Conservation (phyloP, 1,140 invertebrate genomes). For the Drosophila paulistorum region DNA sequence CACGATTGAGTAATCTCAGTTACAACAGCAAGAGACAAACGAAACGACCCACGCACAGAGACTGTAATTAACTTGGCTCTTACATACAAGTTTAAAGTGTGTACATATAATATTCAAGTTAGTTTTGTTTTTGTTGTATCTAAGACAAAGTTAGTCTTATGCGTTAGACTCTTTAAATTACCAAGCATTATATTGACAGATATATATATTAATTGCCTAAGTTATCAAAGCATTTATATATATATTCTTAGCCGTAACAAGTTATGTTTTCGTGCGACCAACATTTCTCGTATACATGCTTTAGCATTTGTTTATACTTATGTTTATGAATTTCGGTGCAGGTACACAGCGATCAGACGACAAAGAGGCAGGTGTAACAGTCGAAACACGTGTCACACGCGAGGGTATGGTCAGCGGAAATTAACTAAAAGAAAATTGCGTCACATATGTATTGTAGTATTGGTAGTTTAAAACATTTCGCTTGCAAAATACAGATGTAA, state of each 20-base stretch:
- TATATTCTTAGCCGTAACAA: no score
- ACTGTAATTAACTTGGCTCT: conserved; percentile 57
- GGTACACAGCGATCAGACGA: background rate
- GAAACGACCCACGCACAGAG: conserved; percentile 59
- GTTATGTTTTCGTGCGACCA: background rate
- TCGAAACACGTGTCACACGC: conserved; percentile 8
- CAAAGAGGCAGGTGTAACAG: conserved; percentile 2
- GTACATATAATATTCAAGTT: background rate
- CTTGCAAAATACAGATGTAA: no score
- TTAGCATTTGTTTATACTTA: background rate
- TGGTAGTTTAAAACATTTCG: background rate
- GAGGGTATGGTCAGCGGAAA: background rate
- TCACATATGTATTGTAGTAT: background rate
- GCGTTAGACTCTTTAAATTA: background rate
- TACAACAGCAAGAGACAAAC: conserved; percentile 51
- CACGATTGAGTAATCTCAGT: conserved; percentile 59
- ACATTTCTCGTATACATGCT: conserved; percentile 20
- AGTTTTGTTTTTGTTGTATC: background rate
- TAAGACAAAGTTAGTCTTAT: background rate
- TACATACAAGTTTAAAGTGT: conserved; percentile 14
- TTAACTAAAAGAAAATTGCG: conserved; percentile 1
- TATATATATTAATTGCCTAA: background rate
- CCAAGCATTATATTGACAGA: background rate
- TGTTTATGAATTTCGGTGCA: conserved; percentile 2
- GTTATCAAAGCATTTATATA: background rate